Percentiles rank a stretch among this genome's conserved stretches.
phyloP scores from a whole-genome alignment of 2,888 invertebrate genomes.

The Dyspetes luteomarginatus region DNA sequence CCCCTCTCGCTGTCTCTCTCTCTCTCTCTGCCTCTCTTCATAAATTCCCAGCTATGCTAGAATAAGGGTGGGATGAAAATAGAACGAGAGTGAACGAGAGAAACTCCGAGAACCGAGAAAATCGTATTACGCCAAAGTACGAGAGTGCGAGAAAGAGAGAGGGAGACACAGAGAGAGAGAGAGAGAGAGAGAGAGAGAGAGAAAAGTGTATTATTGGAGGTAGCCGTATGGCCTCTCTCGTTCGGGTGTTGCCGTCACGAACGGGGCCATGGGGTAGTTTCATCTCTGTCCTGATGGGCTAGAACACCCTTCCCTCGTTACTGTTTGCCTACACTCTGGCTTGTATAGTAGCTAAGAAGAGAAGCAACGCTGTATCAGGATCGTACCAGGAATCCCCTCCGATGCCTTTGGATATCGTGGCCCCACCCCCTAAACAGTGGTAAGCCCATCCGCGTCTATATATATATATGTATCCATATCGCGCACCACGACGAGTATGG shows the following conservation, averaged over 20 bases:
- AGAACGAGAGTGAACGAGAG: constrained; percentile 32
- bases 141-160: constrained; percentile 15
- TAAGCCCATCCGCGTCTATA: constrained; percentile 72
- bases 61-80: constrained; percentile 32
- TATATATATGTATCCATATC: constrained; percentile 69
- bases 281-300: constrained; percentile 25
- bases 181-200: constrained; percentile 10
- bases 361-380: neutral
- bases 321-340: constrained; percentile 1
- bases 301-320: constrained; percentile 42
- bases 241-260: constrained; percentile 53
- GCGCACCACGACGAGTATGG: constrained; percentile 61
- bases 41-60: constrained; percentile 24
- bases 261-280: constrained; percentile 50
- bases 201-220: constrained; percentile 39
- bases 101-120: constrained; percentile 5
- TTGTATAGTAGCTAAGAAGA: constrained; percentile 38
- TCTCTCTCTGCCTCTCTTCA: too few relatives aligned
- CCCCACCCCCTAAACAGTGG: constrained; percentile 75
- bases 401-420: constrained; percentile 60
- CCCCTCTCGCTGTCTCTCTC: too few relatives aligned
- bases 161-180: neutral
- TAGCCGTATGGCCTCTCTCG: constrained; percentile 26
- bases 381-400: constrained; percentile 46
- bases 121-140: neutral